phyloP scores from a whole-genome alignment of 2,888 invertebrate genomes.

The Eurytoma adleriae region DNA sequence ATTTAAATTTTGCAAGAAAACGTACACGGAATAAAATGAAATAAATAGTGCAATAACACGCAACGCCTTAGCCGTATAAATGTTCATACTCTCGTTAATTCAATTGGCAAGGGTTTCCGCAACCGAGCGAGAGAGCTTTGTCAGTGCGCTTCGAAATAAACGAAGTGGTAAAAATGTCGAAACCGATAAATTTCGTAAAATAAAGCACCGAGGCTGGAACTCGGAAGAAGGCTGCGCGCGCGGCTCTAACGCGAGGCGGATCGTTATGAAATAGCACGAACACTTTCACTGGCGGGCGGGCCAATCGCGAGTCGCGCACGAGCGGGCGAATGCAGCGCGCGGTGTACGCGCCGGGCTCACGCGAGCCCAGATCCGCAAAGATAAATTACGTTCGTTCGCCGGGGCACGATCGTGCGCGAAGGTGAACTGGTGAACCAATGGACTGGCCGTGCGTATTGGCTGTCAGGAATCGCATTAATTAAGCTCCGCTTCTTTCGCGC shows the following conservation, averaged over 20 bases:
- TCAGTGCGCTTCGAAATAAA: no score
- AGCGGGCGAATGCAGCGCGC: neutral
- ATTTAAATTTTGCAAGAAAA: no score
- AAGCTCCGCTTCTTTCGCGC: no score
- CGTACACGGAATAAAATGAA: neutral
- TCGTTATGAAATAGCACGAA: slow-evolving; percentile 47
- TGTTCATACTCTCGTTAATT: no score
- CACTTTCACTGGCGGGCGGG: slow-evolving; percentile 43
- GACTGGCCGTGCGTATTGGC: no score
- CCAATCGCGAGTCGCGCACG: slow-evolving; percentile 8
- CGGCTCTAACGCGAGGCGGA: slow-evolving; percentile 1
- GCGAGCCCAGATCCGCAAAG: slow-evolving; percentile 29
- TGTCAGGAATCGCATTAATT: no score
- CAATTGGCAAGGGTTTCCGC: no score
- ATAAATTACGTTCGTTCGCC: slow-evolving; percentile 36
- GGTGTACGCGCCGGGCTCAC: neutral
- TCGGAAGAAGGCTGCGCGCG: slow-evolving; percentile 7
- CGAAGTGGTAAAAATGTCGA: neutral
- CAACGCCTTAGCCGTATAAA: neutral
- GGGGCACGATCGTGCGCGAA: slow-evolving; percentile 13
- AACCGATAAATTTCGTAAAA: neutral
- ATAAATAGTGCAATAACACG: slow-evolving; percentile 1
- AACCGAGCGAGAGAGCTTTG: no score
- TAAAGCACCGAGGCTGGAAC: neutral
- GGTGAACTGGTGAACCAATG: no score